Conservation (phyloP, 1,140 invertebrate species). For the Goniozus legneri region DNA sequence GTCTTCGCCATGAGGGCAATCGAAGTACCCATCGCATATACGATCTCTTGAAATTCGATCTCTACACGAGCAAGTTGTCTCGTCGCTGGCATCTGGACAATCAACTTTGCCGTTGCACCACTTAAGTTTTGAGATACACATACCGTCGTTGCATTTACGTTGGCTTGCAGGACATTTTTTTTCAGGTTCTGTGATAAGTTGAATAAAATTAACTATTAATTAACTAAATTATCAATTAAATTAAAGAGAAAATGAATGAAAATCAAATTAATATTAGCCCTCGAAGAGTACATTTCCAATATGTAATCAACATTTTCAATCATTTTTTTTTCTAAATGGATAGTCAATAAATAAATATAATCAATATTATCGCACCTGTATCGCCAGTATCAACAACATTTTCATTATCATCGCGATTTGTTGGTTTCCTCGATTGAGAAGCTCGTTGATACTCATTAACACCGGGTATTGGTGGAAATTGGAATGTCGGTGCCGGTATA, state of each 20-base stretch:
- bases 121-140: conserved; percentile 59
- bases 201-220: not conserved
- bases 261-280: no score
- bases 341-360: no score
- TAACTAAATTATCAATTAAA: not conserved
- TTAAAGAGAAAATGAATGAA: not conserved
- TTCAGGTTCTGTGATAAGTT: not conserved
- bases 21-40: conserved; percentile 78
- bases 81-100: conserved; percentile 80
- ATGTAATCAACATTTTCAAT: no score
- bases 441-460: conserved; percentile 17
- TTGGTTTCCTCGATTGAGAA: not conserved
- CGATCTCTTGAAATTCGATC: conserved; percentile 61
- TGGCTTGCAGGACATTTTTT: conserved; percentile 9
- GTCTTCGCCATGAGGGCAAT: conserved; percentile 68
- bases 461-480: conserved; percentile 23
- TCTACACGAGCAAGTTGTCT: conserved; percentile 69
- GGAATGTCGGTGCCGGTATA: conserved; percentile 23
- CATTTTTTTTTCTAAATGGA: not conserved
- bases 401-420: no score
- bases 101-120: conserved; percentile 75
- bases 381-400: no score
- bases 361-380: no score
- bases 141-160: conserved; percentile 18
- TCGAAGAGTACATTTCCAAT: no score